Evolutionary conservation across 2,888 invertebrate species (phyloP), one percentile per base, ranked within the genome.

Genomic region (Incurvaria masculella): DNA sequence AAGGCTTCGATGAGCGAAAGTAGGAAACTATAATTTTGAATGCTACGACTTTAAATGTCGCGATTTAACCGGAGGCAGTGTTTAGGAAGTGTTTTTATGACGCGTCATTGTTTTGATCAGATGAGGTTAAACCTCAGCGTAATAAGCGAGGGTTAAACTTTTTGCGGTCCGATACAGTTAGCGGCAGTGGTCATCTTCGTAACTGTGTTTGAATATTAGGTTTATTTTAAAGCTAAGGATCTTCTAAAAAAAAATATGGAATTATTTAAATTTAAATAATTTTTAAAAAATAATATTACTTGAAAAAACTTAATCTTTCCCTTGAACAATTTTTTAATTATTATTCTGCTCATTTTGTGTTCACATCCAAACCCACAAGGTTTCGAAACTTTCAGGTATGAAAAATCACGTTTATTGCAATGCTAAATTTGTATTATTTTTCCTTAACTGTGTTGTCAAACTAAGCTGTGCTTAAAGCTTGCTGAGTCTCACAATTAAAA

Each of bases 341-440:
- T 40, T 21, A 40, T 21, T 44, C 43, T 11, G 18, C 41, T 26
- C 3, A 40, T 14, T 40, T 40, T 40, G 11, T 6, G 21, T 41
- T 49, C 39, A 20, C 45, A 50, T 48, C 52, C 50, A 50, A 51
- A 52, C 51, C 49, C 49, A 52, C 39, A 21, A 11, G 49, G 39
- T 48, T 53, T 50, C 49, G 42, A 44, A 46, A 49, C 42, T 46
- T 50, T 27, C 16, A 18, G 42, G 51, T 47, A 27, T 42, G 49
- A 42, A 56, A 51, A 46, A 52, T 47, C 26, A 26, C n/a, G n/a
- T n/a, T n/a, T n/a, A n/a, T n/a, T n/a, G n/a, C n/a, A n/a, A n/a
- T n/a, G n/a, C n/a, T n/a, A n/a, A n/a, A n/a, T n/a, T n/a, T n/a
- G n/a, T n/a, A n/a, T n/a, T n/a, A n/a, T n/a, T n/a, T n/a, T n/a